Evolutionary conservation across 2,113 vertebrate species (phyloP), one percentile per base, ranked within the genome.

Genomic region (Ceyx margarethae): DNA sequence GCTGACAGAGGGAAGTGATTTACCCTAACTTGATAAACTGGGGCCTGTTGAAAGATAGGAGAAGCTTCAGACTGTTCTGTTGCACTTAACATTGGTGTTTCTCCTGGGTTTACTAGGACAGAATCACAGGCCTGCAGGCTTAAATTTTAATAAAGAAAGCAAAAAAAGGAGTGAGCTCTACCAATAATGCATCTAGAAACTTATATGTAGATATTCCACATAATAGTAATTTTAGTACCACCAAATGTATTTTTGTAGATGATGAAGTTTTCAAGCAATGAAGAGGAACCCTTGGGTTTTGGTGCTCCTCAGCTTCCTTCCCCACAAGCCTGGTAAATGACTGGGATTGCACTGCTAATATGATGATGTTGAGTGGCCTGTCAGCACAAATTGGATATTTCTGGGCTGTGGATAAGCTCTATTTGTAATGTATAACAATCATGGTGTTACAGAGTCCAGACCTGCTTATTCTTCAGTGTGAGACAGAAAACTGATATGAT

Each of bases 51-150:
- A 22, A 54, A 48, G 37, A 69, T 74, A 15, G 29, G 79, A 85
- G n/a, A 1, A 1, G 25, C 12, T 86, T 62, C 72, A 53, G 35
- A 61, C 3, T n/a, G 18, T 51, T 20, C 29, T 0, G 0, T 58
- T 8, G 3, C 9, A 28, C 7, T 37, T 64, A n/a, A 69, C 13
- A 14, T 53, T 26, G 51, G 21, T 50, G 48, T 22, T 50, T 50
- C 21, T 50, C 10, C 48, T 50, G 48, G 48, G 48, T 50, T 50
- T 50, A 22, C 48, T 50, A 23, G 11, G 11, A 13, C 21, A 50
- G 48, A 50, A 50, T 50, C 21, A 50, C 48, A 50, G 48, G 50
- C 50, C 23, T 51, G 50, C 23, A 66, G 3, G 6, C 19, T 31
- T 56, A 51, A 58, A 3, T 72, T 28, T 82, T 37, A 22, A 50